A percentile compares a stretch with the other conserved stretches of the same genome.
phyloP scores from a whole-genome alignment of 1,140 invertebrate species.

The Formica selysi region DNA sequence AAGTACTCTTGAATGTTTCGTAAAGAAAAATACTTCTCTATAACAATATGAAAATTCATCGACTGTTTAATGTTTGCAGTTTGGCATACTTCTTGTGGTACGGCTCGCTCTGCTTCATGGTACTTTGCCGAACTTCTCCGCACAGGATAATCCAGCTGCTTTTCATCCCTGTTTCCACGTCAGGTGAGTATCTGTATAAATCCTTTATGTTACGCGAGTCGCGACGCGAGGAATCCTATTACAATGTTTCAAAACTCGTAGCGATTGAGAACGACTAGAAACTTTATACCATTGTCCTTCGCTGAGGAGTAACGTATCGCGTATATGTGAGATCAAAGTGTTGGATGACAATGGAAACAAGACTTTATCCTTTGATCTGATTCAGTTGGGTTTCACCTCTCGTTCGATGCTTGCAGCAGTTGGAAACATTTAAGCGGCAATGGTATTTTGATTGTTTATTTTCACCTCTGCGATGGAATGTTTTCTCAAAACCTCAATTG shows the following conservation, averaged over 20 bases:
- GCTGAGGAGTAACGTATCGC: constrained; percentile 45
- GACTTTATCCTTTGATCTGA: constrained; percentile 32
- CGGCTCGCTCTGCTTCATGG: constrained; percentile 92
- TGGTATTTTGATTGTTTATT: constrained; percentile 28
- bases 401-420: constrained; percentile 33
- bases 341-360: constrained; percentile 38
- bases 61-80: constrained; percentile 84
- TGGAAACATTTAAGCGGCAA: constrained; percentile 54
- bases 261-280: constrained; percentile 54
- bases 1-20: constrained; percentile 9
- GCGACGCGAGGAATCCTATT: constrained; percentile 68
- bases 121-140: constrained; percentile 92
- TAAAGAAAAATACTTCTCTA: constrained; percentile 29
- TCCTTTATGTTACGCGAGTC: constrained; percentile 72
- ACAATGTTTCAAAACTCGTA: constrained; percentile 74
- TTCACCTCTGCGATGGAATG: constrained; percentile 9
- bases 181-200: constrained; percentile 87
- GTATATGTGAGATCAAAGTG: constrained; percentile 66
- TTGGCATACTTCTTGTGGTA: constrained; percentile 88
- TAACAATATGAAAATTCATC: constrained; percentile 51
- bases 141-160: constrained; percentile 94
- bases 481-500: constrained; percentile 18
- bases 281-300: constrained; percentile 65
- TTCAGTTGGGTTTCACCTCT: constrained; percentile 49
- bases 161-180: constrained; percentile 91